phyloP scores from a whole-genome alignment of 2,888 invertebrate species.

The Cephus rjabovi region DNA sequence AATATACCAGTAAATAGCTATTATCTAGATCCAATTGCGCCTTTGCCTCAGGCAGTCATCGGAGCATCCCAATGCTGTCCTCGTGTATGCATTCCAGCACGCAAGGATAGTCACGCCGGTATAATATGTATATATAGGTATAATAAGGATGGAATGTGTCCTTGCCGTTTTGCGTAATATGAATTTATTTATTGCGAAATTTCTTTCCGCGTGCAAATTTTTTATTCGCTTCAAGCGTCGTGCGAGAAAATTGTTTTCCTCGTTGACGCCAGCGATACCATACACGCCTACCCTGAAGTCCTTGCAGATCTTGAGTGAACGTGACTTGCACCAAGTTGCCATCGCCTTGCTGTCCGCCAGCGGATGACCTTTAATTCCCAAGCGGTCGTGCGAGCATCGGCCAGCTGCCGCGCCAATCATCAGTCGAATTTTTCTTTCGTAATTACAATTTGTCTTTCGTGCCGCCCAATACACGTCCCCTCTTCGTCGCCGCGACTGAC shows the following conservation, averaged over 20 bases:
- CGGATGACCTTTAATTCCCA: slow-evolving; percentile 4
- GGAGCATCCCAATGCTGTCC: not conserved
- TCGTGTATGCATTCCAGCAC: slow-evolving; percentile 34
- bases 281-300: not conserved
- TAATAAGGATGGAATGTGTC: not conserved
- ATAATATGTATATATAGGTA: not conserved
- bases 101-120: slow-evolving; percentile 21
- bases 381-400: not conserved
- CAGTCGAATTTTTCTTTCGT: slow-evolving; percentile 7
- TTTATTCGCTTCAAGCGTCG: not conserved
- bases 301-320: not conserved
- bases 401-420: slow-evolving; percentile 6
- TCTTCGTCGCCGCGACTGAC: not conserved
- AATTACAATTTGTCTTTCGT: slow-evolving; percentile 8
- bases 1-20: slow-evolving; percentile 37
- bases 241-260: not conserved
- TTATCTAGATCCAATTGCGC: slow-evolving; percentile 47
- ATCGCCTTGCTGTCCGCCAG: not conserved
- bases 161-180: not conserved
- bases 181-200: not conserved
- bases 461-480: not conserved
- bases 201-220: not conserved
- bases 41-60: slow-evolving; percentile 21
- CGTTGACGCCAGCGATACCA: not conserved
- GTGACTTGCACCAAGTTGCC: not conserved